These are phyloP conservation scores for Poeciliopsis turneri DNA, from an alignment of 2,797 vertebrate species.

Conservation along the genomic window DNA sequence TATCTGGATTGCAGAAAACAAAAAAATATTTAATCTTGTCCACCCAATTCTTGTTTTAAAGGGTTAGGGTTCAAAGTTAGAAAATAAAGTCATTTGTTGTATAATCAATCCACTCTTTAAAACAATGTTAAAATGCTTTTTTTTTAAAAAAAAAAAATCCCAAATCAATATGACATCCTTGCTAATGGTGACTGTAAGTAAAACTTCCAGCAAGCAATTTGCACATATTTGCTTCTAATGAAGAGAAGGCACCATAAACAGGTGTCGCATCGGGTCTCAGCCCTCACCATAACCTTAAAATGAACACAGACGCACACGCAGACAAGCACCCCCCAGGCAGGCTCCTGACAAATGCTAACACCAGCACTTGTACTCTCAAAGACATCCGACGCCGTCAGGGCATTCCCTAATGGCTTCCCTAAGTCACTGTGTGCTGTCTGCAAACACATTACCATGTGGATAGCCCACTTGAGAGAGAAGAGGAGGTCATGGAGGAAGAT, in stretches of 20 bases:
- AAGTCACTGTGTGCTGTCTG: conserved; percentile 49
- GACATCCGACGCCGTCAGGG: conserved; percentile 34
- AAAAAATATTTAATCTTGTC: background rate
- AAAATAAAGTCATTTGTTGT: background rate
- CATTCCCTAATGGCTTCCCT: conserved; percentile 58
- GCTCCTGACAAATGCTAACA: conserved; percentile 44
- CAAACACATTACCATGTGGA: conserved; percentile 68
- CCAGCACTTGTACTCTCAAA: conserved; percentile 42
- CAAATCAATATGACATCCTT: background rate
- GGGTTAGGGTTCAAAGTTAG: no score
- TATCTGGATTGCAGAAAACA: background rate
- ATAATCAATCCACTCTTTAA: background rate
- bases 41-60: background rate
- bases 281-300: background rate
- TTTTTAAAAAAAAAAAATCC: background rate
- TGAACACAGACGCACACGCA: background rate
- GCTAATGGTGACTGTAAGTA: background rate
- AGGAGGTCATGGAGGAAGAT: conserved; percentile 50
- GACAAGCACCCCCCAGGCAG: conserved; percentile 4
- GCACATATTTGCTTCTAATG: background rate
- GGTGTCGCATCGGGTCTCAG: background rate
- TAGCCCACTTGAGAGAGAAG: conserved; percentile 29
- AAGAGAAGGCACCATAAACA: background rate
- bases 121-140: background rate
- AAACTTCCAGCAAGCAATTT: background rate